phyloP scores from a whole-genome alignment of 1,140 invertebrate genomes.

The Aphaenogaster ashmeadi region DNA sequence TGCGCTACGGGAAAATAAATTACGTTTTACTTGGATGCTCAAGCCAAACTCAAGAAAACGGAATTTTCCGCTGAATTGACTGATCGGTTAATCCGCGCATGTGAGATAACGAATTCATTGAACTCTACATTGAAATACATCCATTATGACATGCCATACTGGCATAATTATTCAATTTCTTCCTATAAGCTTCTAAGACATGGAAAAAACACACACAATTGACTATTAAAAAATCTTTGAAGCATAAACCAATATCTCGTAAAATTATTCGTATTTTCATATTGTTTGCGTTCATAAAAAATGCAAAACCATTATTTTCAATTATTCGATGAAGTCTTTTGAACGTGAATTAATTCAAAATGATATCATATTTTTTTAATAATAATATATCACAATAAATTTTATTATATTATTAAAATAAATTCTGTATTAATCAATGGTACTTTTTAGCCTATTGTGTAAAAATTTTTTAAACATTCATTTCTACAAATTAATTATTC shows the following conservation, averaged over 20 bases:
- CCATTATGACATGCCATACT: background rate
- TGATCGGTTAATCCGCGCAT: conserved; percentile 10
- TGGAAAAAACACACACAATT: background rate
- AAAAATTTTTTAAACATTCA: background rate
- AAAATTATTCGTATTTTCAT: background rate
- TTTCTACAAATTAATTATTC: conserved; percentile 2
- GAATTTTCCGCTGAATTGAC: conserved; percentile 21
- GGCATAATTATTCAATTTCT: background rate
- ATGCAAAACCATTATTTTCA: background rate
- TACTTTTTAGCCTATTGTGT: background rate
- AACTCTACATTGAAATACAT: conserved; percentile 1
- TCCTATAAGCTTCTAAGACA: background rate
- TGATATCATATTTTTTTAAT: background rate
- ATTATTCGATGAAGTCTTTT: background rate
- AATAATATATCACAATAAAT: background rate
- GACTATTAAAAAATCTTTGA: conserved; percentile 4
- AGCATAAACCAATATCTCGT: background rate
- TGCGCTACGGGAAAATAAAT: conserved; percentile 39
- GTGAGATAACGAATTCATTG: conserved; percentile 6
- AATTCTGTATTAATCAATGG: background rate
- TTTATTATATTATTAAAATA: background rate
- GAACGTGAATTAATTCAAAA: background rate
- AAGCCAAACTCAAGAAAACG: background rate
- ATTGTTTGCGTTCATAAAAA: background rate
- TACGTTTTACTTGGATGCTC: conserved; percentile 41